These are phyloP conservation scores for Eueides isabella DNA, from an alignment of 1,140 invertebrate genomes.

Conservation along the genomic window DNA sequence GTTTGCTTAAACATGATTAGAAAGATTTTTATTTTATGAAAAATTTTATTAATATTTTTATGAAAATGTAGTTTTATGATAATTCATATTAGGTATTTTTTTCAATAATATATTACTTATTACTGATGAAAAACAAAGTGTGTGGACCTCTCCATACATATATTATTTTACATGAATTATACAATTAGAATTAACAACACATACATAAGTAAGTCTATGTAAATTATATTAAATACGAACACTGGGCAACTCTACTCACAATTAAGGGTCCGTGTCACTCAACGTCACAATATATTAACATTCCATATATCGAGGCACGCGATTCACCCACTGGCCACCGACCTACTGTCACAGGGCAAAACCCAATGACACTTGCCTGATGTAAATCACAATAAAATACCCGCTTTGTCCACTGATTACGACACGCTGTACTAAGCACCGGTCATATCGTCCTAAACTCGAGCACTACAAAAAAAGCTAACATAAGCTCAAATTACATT, in stretches of 20 bases:
- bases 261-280: background rate
- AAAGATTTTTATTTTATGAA: too few species aligned
- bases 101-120: too few species aligned
- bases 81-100: too few species aligned
- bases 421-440: constrained; percentile 73
- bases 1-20: too few species aligned
- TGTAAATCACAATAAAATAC: constrained; percentile 79
- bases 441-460: constrained; percentile 49
- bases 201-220: background rate
- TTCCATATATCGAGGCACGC: constrained; percentile 28
- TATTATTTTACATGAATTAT: too few species aligned
- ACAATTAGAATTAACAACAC: too few species aligned
- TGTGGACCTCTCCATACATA: too few species aligned
- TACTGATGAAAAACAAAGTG: too few species aligned
- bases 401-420: constrained; percentile 75
- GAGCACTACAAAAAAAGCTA: constrained; percentile 34
- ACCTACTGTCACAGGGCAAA: constrained; percentile 68
- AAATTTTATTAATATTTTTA: too few species aligned
- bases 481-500: constrained; percentile 26
- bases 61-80: too few species aligned
- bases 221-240: background rate
- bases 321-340: constrained; percentile 36
- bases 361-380: constrained; percentile 71
- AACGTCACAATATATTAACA: constrained; percentile 11
- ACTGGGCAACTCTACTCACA: background rate